Evolutionary conservation across 2,888 invertebrate species (phyloP), one percentile per base, ranked within the genome.

Genomic region (Tenthredo mesomela): DNA sequence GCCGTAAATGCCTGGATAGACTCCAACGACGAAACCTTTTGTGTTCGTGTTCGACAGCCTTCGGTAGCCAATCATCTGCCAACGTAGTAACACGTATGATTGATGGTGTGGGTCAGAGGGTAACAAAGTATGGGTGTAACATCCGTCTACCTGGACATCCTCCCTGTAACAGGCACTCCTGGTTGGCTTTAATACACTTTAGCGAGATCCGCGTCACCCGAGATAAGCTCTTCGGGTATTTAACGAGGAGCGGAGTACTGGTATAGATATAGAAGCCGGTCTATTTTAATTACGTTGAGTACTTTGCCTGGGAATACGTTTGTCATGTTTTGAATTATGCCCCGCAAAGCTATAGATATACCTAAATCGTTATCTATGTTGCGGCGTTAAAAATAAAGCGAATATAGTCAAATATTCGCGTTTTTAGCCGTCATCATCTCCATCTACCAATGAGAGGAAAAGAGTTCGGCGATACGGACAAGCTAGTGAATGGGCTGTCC

Each of bases 71-170:
- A 67, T 65, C 67, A 29, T n/a, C 82, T 67, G 82, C 61, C 67
- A 82, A 58, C 29, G n/a, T 18, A 25, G 40, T 61, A 70, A 50
- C 15, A 47, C 29, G 47, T 47, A 82, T 82, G 82, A 82, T 82
- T 58, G 82, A 82, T 82, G 82, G 47, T 47, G n/a, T 47, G 10
- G 70, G 67, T 82, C 50, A 43, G 47, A 47, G 15, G 82, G 43
- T 29, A 37, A 5, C 47, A 65, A 70, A 80, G 58, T 80, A 21
- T 40, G 7, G 80, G 37, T 37, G 80, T 37, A 58, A 50, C 80
- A 80, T 77, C 61, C 61, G 80, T 80, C 37, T 61, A 80, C 80
- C 80, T 61, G 80, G 80, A 80, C 80, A 21, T 80, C 25, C 21
- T 40, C 21, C 54, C 77, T 15, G 47, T 29, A 33, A n/a, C 80